These are phyloP conservation scores for Ennomos erosarius DNA, from an alignment of 2,888 invertebrate species.

Conservation along the genomic window DNA sequence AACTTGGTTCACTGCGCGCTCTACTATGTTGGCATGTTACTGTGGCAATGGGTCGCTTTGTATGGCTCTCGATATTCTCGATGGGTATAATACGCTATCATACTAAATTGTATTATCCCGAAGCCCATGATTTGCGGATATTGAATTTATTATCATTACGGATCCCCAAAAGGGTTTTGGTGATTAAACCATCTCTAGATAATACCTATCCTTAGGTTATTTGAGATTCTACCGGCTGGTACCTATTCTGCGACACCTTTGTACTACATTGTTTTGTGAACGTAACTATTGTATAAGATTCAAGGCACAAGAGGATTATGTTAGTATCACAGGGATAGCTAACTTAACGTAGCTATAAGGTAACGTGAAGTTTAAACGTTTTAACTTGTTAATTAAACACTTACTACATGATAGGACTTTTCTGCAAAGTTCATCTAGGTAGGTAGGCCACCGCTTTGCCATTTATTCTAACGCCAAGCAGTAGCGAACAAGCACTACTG, in stretches of 20 bases:
- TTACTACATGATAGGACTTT: too few relatives aligned
- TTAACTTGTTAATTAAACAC: too few relatives aligned
- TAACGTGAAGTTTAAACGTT: too few relatives aligned
- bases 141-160: slow-evolving; percentile 73
- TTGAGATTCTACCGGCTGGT: slow-evolving; percentile 39
- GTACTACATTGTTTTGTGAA: neutral
- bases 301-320: too few relatives aligned
- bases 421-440: too few relatives aligned
- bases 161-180: slow-evolving; percentile 61
- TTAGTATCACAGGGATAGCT: too few relatives aligned
- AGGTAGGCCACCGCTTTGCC: too few relatives aligned
- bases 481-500: too few relatives aligned
- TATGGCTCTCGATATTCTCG: slow-evolving; percentile 35
- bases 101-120: slow-evolving; percentile 43
- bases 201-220: slow-evolving; percentile 59
- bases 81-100: slow-evolving; percentile 38
- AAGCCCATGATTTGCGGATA: slow-evolving; percentile 67
- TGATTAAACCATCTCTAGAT: slow-evolving; percentile 67
- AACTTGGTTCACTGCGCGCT: slow-evolving; percentile 17
- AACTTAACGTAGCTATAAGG: too few relatives aligned
- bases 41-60: slow-evolving; percentile 32
- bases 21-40: slow-evolving; percentile 7
- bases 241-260: neutral
- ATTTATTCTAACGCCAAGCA: too few relatives aligned
- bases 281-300: too few relatives aligned